Evolutionary conservation across 2,888 invertebrate species (phyloP), one percentile per base, ranked within the genome.

Genomic region (Parthenolecanium corni): DNA sequence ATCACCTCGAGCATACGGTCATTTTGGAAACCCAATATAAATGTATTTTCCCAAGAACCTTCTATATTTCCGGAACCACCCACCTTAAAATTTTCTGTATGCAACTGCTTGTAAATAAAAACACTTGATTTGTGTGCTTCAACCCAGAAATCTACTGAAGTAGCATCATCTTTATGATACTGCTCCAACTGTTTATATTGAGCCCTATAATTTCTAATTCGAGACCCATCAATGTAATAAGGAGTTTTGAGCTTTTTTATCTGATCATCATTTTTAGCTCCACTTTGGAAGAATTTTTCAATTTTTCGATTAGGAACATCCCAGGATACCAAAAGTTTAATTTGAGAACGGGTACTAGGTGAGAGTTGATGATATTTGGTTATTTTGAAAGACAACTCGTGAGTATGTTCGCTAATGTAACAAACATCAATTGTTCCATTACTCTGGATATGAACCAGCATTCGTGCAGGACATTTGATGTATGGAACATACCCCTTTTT

Each of bases 1-100:
- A 70, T 47, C 16, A 69, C 64, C 16, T 65, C 63, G 5, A 6
- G 4, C 23, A 20, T 12, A 23, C 21, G 20, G 9, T 20, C 5
- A 20, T 51, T 20, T 23, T 51, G 21, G 21, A 21, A 23, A 53
- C 53, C 38, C 14, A 53, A 36, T 4, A 18, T 16, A 53, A 53
- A 16, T 6, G 38, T 16, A 18, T 38, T 6, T 21, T 53, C 38
- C n/a, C n/a, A n/a, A n/a, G n/a, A n/a, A n/a, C n/a, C n/a, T n/a
- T n/a, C n/a, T n/a, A 14, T 12, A 12, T 16, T 53, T 53, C 14
- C 6, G 9, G 38, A 53, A 38, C n/a, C 2, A n/a, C n/a, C n/a
- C n/a, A 36, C 18, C 38, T 36, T n/a, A n/a, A 46, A 6, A n/a
- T 46, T 9, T 46, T 5, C 16, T 46, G 46, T 18, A 12, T n/a